Conservation (phyloP, 2,888 invertebrate genomes). For the Cosmopolites sordidus region DNA sequence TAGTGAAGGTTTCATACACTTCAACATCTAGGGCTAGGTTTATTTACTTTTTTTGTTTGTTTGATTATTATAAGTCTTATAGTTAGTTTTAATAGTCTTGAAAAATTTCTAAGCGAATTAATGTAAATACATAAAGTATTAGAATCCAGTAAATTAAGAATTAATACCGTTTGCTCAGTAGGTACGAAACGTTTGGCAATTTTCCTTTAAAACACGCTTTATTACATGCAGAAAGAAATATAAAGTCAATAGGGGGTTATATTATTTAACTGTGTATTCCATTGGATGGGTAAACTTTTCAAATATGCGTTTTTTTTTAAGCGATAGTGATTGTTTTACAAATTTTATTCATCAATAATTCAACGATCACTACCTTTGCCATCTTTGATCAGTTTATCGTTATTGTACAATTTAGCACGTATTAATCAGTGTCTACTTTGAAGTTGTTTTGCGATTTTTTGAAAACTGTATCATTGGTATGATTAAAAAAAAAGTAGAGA, state of each 20-base stretch:
- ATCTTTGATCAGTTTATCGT: not conserved
- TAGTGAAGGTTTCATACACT: too few species aligned
- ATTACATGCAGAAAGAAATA: constrained; percentile 6
- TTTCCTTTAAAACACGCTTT: too few species aligned
- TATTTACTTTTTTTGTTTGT: not conserved
- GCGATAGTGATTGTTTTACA: too few species aligned
- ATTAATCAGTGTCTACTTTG: not conserved
- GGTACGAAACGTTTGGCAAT: not conserved
- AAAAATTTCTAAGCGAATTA: not conserved
- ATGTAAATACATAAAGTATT: not conserved
- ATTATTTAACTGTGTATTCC: not conserved
- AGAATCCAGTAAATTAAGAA: not conserved
- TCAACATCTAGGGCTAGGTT: not conserved
- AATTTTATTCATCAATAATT: too few species aligned
- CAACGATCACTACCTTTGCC: too few species aligned
- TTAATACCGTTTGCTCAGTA: not conserved
- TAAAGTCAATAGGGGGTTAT: constrained; percentile 16
- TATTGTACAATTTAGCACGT: not conserved
- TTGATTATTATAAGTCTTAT: not conserved
- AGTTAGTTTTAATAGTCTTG: not conserved
- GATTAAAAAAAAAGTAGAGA: constrained; percentile 6
- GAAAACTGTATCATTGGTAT: constrained; percentile 30
- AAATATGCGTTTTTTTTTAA: not conserved
- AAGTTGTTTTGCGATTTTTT: constrained; percentile 3
- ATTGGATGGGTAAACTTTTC: not conserved